Evolutionary conservation across 2,888 invertebrate species (phyloP).

Genomic region (Periphyllus acericola): DNA sequence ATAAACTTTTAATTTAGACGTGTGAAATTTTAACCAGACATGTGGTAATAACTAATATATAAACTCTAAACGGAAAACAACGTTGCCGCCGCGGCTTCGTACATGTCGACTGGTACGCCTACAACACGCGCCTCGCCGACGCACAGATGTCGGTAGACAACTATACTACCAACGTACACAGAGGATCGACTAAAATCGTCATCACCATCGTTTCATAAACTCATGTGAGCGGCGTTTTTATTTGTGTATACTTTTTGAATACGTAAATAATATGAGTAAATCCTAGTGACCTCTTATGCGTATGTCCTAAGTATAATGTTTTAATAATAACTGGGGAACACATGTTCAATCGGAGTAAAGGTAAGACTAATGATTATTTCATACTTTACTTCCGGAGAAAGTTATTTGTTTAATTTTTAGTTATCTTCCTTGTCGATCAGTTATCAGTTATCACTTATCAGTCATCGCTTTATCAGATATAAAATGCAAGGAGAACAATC

Average conservation of each 20-base stretch:
- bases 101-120: conserved; percentile 37
- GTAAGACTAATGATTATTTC: not conserved
- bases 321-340: conserved; percentile 8
- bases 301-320: not conserved
- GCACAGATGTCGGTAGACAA: conserved; percentile 47
- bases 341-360: conserved; percentile 3
- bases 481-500: not conserved
- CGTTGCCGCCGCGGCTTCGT: conserved; percentile 15
- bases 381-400: conserved; percentile 38
- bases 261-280: no score
- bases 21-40: conserved; percentile 44
- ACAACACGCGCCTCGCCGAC: conserved; percentile 41
- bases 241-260: not conserved
- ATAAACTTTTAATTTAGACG: conserved; percentile 7
- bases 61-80: conserved; percentile 41
- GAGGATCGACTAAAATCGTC: conserved; percentile 11
- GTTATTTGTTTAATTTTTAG: conserved; percentile 11
- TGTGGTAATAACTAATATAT: conserved; percentile 13
- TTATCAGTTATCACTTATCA: not conserved
- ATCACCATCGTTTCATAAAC: not conserved
- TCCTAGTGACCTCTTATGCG: not conserved
- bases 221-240: conserved; percentile 8
- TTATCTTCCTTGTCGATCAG: not conserved
- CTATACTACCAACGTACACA: not conserved
- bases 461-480: no score